Evolutionary conservation across 2,888 invertebrate genomes (phyloP).

Genomic region (Clostera curtula): DNA sequence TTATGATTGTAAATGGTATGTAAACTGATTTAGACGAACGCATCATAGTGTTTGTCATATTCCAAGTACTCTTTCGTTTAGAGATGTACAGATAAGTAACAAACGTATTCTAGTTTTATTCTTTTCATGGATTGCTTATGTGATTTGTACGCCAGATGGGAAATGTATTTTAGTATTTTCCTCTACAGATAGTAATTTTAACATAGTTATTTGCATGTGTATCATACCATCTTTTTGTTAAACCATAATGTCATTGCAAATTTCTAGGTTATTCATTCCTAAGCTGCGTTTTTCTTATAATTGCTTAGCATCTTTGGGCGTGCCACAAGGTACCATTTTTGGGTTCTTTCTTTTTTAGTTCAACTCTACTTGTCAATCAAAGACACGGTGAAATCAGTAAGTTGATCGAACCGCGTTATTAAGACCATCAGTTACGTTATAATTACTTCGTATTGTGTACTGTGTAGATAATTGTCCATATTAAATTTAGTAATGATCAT

Average conservation of each 20-base stretch:
- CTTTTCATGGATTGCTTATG: conserved; percentile 46
- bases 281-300: conserved; percentile 21
- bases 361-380: conserved; percentile 20
- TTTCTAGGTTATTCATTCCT: conserved; percentile 16
- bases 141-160: conserved; percentile 50
- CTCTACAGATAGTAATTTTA: conserved; percentile 43
- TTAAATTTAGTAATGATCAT: conserved; percentile 52
- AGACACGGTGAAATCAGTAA: conserved; percentile 25
- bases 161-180: conserved; percentile 50
- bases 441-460: conserved; percentile 36
- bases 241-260: conserved; percentile 8
- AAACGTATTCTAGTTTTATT: conserved; percentile 48
- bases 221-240: conserved; percentile 38
- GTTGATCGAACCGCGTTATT: conserved; percentile 27
- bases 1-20: conserved; percentile 35
- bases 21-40: conserved; percentile 17
- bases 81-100: conserved; percentile 55
- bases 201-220: conserved; percentile 35
- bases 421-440: conserved; percentile 27
- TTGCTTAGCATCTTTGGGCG: conserved; percentile 9
- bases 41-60: conserved; percentile 23
- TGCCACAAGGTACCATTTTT: conserved; percentile 16
- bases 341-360: conserved; percentile 13
- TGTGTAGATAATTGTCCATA: conserved; percentile 52
- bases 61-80: conserved; percentile 51